Conservation (phyloP, 1,140 invertebrate species). For the Heliconius hermathena region DNA sequence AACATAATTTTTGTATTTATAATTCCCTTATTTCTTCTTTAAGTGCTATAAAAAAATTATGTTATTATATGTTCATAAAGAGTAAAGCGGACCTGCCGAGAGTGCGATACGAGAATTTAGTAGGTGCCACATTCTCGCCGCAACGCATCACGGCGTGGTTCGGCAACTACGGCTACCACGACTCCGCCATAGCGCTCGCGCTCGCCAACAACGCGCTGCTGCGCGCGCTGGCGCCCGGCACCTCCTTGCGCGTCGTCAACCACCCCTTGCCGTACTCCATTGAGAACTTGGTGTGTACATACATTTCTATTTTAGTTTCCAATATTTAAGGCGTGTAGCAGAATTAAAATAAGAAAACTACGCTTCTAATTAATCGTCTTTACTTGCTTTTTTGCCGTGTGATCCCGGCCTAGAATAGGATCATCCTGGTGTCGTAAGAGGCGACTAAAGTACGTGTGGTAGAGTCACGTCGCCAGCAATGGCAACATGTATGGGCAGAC, state of each 20-base stretch:
- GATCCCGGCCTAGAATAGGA: no score
- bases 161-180: slow-evolving; percentile 87
- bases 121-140: slow-evolving; percentile 73
- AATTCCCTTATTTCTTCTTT: background rate
- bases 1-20: background rate
- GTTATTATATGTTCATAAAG: slow-evolving; percentile 34
- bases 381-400: no score
- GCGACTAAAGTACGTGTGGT: no score
- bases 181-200: slow-evolving; percentile 85
- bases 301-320: background rate
- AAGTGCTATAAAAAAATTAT: background rate
- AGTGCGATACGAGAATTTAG: slow-evolving; percentile 74
- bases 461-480: no score
- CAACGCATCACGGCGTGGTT: slow-evolving; percentile 82
- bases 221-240: slow-evolving; percentile 59
- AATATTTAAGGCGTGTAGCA: no score
- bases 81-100: slow-evolving; percentile 51
- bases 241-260: slow-evolving; percentile 79
- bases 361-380: no score
- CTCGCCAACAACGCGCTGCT: slow-evolving; percentile 85
- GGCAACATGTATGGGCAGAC: no score
- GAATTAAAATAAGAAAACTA: no score
- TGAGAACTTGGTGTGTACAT: slow-evolving; percentile 69
- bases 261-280: slow-evolving; percentile 72
- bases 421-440: no score